A percentile compares a stretch with the other conserved stretches of the same genome.
phyloP scores from a whole-genome alignment of 2,888 invertebrate species.

The Chouioia cunea region DNA sequence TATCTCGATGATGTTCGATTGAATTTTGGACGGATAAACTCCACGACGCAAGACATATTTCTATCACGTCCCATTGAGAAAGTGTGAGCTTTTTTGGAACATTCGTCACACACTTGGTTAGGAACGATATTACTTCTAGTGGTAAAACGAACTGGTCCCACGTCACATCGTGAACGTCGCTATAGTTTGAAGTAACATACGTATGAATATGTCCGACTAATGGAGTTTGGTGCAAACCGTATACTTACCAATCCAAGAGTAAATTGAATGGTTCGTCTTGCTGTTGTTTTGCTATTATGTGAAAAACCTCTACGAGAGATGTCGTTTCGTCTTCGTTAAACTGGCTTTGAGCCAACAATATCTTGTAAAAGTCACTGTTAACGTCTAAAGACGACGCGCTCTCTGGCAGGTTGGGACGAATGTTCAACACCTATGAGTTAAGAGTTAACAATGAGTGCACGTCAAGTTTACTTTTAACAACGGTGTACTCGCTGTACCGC shows the following conservation, averaged over 20 bases:
- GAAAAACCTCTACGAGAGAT: slow-evolving; percentile 50
- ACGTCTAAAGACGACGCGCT: slow-evolving; percentile 41
- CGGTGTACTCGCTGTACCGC: background rate
- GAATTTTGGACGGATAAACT: slow-evolving; percentile 71
- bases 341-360: slow-evolving; percentile 54
- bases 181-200: slow-evolving; percentile 37
- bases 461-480: background rate
- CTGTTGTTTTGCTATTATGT: slow-evolving; percentile 53
- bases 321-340: slow-evolving; percentile 44
- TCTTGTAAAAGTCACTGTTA: slow-evolving; percentile 50
- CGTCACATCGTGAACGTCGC: slow-evolving; percentile 53
- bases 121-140: slow-evolving; percentile 59
- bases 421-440: slow-evolving; percentile 51
- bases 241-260: slow-evolving; percentile 54
- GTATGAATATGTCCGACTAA: no score
- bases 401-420: slow-evolving; percentile 50
- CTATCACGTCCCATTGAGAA: slow-evolving; percentile 81
- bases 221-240: no score
- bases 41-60: slow-evolving; percentile 80
- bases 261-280: slow-evolving; percentile 52
- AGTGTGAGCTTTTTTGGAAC: slow-evolving; percentile 61
- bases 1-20: slow-evolving; percentile 58
- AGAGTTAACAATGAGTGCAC: slow-evolving; percentile 3
- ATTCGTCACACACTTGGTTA: slow-evolving; percentile 54
- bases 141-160: slow-evolving; percentile 57